A percentile compares a stretch with the other conserved stretches of the same genome.
phyloP scores from a whole-genome alignment of 2,113 vertebrate genomes.

The Anoplopoma fimbria region DNA sequence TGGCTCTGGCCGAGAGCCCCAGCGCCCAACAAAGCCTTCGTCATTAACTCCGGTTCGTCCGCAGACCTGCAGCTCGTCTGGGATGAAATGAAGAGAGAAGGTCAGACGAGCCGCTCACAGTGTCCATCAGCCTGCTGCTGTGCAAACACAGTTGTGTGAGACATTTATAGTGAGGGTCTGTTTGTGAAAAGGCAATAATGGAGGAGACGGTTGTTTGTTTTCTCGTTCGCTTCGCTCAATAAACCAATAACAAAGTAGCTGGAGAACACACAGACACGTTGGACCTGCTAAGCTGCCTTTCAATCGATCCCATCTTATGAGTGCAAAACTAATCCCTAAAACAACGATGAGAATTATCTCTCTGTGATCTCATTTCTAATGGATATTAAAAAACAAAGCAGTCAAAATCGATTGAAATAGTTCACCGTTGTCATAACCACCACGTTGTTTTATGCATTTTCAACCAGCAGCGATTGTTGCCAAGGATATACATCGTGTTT shows the following conservation, averaged over 20 bases:
- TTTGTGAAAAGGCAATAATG: constrained; percentile 46
- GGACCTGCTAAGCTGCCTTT: constrained; percentile 39
- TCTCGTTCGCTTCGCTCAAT: constrained; percentile 56
- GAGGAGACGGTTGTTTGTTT: constrained; percentile 59
- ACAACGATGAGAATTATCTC: background rate
- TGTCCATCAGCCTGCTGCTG: constrained; percentile 60
- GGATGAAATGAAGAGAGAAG: constrained; percentile 45
- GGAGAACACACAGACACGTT: constrained; percentile 56
- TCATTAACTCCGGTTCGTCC: constrained; percentile 65
- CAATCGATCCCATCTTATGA: background rate
- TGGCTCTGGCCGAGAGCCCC: constrained; percentile 43
- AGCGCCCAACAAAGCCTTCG: constrained; percentile 67
- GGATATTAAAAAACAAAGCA: background rate
- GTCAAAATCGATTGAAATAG: background rate
- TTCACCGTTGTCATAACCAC: background rate
- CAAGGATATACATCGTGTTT: background rate
- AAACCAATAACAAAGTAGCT: constrained; percentile 62
- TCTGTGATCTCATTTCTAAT: background rate
- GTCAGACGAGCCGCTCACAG: constrained; percentile 46
- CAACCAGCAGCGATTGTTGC: too few species aligned
- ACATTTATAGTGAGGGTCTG: background rate
- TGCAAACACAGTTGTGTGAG: constrained; percentile 57
- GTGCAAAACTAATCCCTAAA: background rate
- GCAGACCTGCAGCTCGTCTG: constrained; percentile 40
- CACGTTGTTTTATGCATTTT: too few species aligned